A percentile compares a stretch with the other conserved stretches of the same genome.
Evolutionary conservation across 1,140 invertebrate species (phyloP).

Genomic region (Habropoda laboriosa): DNA sequence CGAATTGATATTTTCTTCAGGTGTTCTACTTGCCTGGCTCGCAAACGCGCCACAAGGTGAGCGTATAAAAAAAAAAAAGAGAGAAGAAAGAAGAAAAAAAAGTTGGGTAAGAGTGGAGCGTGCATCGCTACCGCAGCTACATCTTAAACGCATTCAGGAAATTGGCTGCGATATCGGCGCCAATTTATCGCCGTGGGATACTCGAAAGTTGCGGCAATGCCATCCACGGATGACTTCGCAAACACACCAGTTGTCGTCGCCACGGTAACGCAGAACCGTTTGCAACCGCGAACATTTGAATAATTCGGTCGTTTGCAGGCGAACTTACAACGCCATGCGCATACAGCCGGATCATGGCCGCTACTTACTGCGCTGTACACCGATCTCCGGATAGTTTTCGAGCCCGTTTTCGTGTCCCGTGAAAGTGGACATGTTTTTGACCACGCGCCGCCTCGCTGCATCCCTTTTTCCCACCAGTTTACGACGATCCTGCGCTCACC

Average conservation of each 20-base stretch:
- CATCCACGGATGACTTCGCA: conserved; percentile 59
- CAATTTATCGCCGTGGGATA: conserved; percentile 74
- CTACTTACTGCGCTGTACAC: conserved; percentile 68
- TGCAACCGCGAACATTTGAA: conserved; percentile 73
- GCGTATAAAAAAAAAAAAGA: too few relatives aligned
- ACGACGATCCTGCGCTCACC: conserved; percentile 43
- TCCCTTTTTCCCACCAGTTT: conserved; percentile 38
- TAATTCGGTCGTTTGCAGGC: conserved; percentile 78
- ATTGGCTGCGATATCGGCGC: conserved; percentile 75
- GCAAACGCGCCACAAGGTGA: too few relatives aligned
- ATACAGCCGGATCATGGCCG: conserved; percentile 69
- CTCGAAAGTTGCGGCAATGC: conserved; percentile 53
- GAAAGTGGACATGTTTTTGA: conserved; percentile 63
- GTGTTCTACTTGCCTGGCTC: too few relatives aligned
- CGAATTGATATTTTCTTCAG: too few relatives aligned
- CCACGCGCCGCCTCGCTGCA: conserved; percentile 12
- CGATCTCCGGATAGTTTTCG: conserved; percentile 55
- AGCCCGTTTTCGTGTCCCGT: conserved; percentile 57
- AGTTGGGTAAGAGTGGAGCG: not conserved
- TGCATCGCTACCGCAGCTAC: conserved; percentile 43
- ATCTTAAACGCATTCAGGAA: conserved; percentile 76
- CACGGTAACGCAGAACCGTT: conserved; percentile 60
- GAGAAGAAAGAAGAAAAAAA: too few relatives aligned
- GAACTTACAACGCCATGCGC: conserved; percentile 67
- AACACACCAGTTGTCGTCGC: conserved; percentile 64